These are phyloP conservation scores for Oligia fasciuncula DNA, from an alignment of 2,888 invertebrate genomes.

Conservation along the genomic window DNA sequence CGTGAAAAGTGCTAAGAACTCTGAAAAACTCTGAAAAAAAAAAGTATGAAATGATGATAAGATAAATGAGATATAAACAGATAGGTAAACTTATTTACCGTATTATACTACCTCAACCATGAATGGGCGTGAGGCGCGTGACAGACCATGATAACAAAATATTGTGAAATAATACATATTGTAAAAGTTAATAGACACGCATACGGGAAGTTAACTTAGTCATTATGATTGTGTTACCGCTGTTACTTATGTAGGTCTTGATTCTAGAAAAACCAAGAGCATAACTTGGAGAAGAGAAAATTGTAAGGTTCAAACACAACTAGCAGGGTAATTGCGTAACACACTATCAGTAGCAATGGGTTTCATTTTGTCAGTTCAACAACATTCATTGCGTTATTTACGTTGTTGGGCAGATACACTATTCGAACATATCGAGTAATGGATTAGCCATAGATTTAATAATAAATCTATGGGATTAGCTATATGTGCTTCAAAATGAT, in stretches of 20 bases:
- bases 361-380: no score
- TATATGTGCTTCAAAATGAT: no score
- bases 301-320: no score
- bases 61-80: conserved; percentile 10
- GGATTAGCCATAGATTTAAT: no score
- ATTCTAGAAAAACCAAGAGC: background rate
- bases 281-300: background rate
- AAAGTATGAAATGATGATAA: conserved; percentile 5
- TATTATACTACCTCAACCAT: conserved; percentile 9
- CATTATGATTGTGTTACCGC: background rate
- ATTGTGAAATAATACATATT: conserved; percentile 35
- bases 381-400: no score
- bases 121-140: conserved; percentile 34
- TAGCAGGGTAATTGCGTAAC: no score
- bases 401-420: no score
- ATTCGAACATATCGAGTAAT: no score
- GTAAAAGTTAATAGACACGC: conserved; percentile 5
- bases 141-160: conserved; percentile 23
- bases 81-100: conserved; percentile 8
- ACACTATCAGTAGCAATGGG: no score
- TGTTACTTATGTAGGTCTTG: background rate
- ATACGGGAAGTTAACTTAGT: conserved; percentile 14
- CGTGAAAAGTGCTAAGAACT: conserved; percentile 4
- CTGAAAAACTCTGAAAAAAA: background rate
- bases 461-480: no score